Evolutionary conservation across 2,113 vertebrate genomes (phyloP).

Genomic region (Passerina amoena): DNA sequence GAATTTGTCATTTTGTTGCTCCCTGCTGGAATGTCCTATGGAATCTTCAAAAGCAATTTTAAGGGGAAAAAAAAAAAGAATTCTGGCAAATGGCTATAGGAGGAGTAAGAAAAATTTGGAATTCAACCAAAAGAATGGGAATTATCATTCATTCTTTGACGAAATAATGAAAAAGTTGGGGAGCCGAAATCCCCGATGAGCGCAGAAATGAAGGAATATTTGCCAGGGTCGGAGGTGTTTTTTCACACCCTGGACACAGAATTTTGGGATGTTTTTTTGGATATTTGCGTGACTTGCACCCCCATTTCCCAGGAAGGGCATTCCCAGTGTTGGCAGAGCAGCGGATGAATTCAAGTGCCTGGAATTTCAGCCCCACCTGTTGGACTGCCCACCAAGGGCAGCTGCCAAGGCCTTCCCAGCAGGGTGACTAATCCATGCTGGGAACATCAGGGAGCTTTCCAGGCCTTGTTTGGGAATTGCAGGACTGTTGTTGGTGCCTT

Average conservation of each 20-base stretch:
- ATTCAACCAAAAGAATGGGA: not conserved
- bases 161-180: not conserved
- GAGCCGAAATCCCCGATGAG: not conserved
- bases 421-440: slow-evolving; percentile 56
- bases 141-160: not conserved
- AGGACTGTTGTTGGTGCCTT: not conserved
- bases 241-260: not conserved
- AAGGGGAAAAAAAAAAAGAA: not conserved
- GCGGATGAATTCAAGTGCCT: not conserved
- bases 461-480: not conserved
- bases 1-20: not conserved
- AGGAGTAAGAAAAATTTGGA: not conserved
- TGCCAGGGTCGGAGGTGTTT: accelerated
- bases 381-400: not conserved
- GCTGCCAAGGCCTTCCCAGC: slow-evolving; percentile 63
- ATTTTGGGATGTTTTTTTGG: not conserved
- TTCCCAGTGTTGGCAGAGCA: not conserved
- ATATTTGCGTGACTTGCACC: not conserved
- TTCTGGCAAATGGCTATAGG: not conserved
- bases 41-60: not conserved
- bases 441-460: slow-evolving; percentile 25
- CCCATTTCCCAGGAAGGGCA: not conserved
- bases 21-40: not conserved
- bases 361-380: slow-evolving; percentile 56
- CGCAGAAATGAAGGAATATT: not conserved